phyloP scores from a whole-genome alignment of 2,113 vertebrate genomes.

The Philantomba maxwellii region DNA sequence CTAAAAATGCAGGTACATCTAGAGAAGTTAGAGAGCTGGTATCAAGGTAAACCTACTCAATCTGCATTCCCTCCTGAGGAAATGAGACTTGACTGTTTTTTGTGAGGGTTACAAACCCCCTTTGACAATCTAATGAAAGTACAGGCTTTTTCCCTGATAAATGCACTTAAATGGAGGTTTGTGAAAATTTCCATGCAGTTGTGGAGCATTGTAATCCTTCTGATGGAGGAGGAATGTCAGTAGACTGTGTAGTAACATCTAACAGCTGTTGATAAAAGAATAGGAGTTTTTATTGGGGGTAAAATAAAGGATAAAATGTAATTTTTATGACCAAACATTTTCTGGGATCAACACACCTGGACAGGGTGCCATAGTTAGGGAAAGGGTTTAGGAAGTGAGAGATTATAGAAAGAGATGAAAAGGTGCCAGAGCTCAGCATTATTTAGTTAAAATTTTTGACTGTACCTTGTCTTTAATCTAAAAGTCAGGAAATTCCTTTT shows the following conservation, averaged over 20 bases:
- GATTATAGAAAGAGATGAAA: background rate
- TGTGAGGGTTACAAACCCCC: background rate
- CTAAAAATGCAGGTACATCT: background rate
- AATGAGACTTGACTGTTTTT: background rate
- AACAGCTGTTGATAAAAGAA: background rate
- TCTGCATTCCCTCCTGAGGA: slow-evolving; percentile 13
- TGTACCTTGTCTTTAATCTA: background rate
- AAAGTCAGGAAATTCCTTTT: background rate
- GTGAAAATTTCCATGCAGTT: background rate
- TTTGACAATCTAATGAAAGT: background rate
- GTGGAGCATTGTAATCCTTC: background rate
- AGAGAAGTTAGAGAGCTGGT: background rate
- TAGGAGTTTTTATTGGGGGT: background rate
- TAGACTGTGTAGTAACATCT: background rate
- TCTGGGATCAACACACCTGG: background rate
- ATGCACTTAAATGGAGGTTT: background rate
- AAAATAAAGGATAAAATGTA: background rate
- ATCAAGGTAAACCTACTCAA: background rate
- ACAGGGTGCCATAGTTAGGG: background rate
- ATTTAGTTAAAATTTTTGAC: background rate
- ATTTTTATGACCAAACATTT: background rate
- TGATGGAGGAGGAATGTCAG: background rate
- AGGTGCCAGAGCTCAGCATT: background rate
- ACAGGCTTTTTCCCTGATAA: background rate
- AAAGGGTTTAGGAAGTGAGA: background rate